Conservation (phyloP, 92 coral and sea anemone genomes). For the Epizoanthus fatuus region DNA sequence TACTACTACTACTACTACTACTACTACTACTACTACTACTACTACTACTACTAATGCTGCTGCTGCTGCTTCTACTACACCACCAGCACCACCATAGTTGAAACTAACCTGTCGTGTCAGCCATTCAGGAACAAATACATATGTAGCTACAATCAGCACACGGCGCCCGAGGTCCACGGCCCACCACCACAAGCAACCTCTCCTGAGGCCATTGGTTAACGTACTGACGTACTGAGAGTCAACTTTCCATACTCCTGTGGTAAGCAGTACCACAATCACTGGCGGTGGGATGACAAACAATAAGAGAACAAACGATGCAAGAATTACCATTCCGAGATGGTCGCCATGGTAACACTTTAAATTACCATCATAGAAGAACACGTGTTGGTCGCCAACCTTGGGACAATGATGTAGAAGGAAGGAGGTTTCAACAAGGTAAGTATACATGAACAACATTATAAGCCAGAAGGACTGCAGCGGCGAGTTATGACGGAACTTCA, state of each 20-base stretch:
- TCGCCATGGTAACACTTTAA: conserved; percentile 81
- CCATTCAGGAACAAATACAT: conserved; percentile 82
- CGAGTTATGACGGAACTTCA: conserved; percentile 88
- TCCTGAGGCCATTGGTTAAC: conserved; percentile 84
- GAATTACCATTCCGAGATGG: conserved; percentile 76
- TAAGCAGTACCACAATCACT: conserved; percentile 74
- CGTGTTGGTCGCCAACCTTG: conserved; percentile 73
- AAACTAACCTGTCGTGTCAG: conserved; percentile 84
- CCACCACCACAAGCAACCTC: conserved; percentile 97
- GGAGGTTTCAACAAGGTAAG: conserved; percentile 83
- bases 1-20: no score
- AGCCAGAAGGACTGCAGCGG: conserved; percentile 97
- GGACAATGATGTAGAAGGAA: conserved; percentile 90
- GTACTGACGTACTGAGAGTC: conserved; percentile 96
- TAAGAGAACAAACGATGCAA: conserved; percentile 78
- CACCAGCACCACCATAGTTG: background rate
- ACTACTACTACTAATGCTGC: no score
- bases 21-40: no score
- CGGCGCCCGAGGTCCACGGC: conserved; percentile 91
- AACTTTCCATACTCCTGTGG: conserved; percentile 84
- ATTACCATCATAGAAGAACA: conserved; percentile 92
- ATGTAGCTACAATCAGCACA: conserved; percentile 82
- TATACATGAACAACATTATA: conserved; percentile 89
- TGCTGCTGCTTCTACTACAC: no score
- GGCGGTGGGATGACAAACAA: conserved; percentile 80